Evolutionary conservation across 2,888 invertebrate species (phyloP).

Genomic region (Incurvaria masculella): DNA sequence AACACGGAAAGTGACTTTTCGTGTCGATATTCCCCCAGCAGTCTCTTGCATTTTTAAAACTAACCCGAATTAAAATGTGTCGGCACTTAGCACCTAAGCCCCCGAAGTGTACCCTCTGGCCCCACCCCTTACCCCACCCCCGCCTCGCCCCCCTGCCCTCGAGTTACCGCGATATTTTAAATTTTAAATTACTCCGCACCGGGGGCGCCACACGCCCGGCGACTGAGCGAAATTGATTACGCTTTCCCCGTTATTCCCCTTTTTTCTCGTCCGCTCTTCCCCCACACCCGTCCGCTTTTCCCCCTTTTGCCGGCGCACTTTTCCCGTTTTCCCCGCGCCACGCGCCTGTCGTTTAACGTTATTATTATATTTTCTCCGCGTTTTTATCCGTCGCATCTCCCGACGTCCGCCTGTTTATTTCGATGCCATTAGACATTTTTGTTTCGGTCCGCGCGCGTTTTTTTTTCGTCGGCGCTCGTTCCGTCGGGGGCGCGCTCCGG

Average conservation of each 20-base stretch:
- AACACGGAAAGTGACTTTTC: conserved; percentile 1
- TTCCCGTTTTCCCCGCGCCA: conserved; percentile 40
- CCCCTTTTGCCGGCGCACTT: conserved; percentile 22
- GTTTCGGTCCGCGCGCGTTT: conserved; percentile 1
- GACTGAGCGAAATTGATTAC: conserved; percentile 56
- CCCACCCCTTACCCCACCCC: neutral
- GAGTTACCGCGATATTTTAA: conserved; percentile 47
- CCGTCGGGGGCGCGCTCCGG: conserved; percentile 19
- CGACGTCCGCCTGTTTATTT: neutral
- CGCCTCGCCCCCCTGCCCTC: conserved; percentile 26
- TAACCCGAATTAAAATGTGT: conserved; percentile 49
- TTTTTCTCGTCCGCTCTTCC: conserved; percentile 44
- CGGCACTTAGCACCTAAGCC: neutral
- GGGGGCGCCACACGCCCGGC: conserved; percentile 26
- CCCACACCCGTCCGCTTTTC: conserved; percentile 32
- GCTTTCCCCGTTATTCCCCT: conserved; percentile 55
- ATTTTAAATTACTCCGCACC: conserved; percentile 51
- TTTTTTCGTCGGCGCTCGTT: neutral
- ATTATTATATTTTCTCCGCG: conserved; percentile 31
- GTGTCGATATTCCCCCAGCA: neutral
- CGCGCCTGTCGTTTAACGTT: conserved; percentile 41
- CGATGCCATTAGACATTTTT: conserved; percentile 1
- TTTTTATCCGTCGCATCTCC: neutral
- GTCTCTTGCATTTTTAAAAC: conserved; percentile 47
- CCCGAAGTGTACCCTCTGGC: neutral